These are phyloP conservation scores for Galaxias olidus DNA, from an alignment of 2,797 vertebrate species.

Conservation along the genomic window DNA sequence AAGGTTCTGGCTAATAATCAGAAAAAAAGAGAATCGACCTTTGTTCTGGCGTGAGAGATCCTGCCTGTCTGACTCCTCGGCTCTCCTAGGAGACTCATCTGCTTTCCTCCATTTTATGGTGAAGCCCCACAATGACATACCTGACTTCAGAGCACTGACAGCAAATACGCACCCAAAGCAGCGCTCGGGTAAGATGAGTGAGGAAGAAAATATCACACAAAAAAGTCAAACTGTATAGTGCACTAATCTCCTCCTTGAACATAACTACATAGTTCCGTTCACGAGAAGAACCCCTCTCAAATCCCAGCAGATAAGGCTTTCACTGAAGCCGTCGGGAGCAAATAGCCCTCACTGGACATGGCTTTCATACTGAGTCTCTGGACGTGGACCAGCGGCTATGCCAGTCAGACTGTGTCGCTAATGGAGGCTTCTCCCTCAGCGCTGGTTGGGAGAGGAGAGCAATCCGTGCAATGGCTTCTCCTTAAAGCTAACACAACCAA, in stretches of 20 bases:
- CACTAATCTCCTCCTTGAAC: conserved; percentile 36
- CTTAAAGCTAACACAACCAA: conserved; percentile 76
- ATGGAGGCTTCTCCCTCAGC: conserved; percentile 88
- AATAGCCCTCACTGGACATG: conserved; percentile 65
- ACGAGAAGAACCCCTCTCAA: conserved; percentile 53
- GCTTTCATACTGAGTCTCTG: conserved; percentile 71
- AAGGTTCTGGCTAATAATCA: conserved; percentile 37
- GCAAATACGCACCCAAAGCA: conserved; percentile 57
- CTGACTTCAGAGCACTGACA: conserved; percentile 84
- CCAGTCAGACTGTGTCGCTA: conserved; percentile 87
- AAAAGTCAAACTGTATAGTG: conserved; percentile 31
- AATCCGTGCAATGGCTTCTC: conserved; percentile 92
- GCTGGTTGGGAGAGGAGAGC: conserved; percentile 78
- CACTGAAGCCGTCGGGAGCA: conserved; percentile 29
- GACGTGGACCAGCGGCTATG: conserved; percentile 85
- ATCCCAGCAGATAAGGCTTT: conserved; percentile 49
- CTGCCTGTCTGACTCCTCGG: conserved; percentile 72
- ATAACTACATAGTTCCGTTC: conserved; percentile 48
- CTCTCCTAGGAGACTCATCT: conserved; percentile 81
- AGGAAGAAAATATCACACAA: conserved; percentile 30
- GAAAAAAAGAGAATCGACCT: conserved; percentile 65
- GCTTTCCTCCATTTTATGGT: conserved; percentile 99
- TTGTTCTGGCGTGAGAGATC: conserved; percentile 72
- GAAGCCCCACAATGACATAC: conserved; percentile 89
- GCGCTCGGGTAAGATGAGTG: conserved; percentile 23